Percentiles rank a stretch among this genome's conserved stretches.
phyloP scores from a whole-genome alignment of 2,113 vertebrate genomes.

The Paradoxurus hermaphroditus region DNA sequence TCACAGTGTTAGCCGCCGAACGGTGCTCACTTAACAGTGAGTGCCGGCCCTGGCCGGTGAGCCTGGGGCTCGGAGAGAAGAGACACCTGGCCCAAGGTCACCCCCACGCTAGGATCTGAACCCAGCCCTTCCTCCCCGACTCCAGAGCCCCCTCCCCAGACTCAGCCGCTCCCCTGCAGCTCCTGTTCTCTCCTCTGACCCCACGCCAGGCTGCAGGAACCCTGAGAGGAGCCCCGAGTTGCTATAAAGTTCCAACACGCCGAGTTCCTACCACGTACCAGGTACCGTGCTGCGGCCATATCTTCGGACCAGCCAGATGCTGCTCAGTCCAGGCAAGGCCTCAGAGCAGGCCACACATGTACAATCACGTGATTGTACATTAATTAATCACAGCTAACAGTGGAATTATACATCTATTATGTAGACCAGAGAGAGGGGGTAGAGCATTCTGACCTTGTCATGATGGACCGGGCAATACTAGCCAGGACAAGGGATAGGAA shows the following conservation, averaged over 20 bases:
- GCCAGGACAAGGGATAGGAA: background rate
- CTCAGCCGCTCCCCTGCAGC: rapidly evolving
- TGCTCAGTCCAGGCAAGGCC: background rate
- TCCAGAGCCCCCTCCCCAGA: background rate
- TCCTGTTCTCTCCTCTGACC: background rate
- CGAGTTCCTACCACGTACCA: rapidly evolving
- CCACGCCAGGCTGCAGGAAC: background rate
- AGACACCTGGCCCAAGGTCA: background rate
- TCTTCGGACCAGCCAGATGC: background rate
- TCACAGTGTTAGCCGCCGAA: too few relatives aligned
- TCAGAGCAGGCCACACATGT: background rate
- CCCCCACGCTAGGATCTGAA: background rate
- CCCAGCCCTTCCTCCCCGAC: background rate
- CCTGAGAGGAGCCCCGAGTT: background rate
- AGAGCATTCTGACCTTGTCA: background rate
- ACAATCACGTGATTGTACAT: background rate
- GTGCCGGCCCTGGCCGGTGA: background rate
- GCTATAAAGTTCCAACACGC: background rate
- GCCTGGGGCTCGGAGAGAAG: background rate
- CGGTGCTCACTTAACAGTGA: background rate
- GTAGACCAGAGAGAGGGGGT: background rate
- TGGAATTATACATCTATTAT: background rate
- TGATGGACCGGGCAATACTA: background rate
- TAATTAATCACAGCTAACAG: background rate
- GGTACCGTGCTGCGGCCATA: background rate